A percentile compares a stretch with the other conserved stretches of the same genome.
Conservation (phyloP, 2,888 invertebrate genomes). For the Heliconius ethilla region DNA sequence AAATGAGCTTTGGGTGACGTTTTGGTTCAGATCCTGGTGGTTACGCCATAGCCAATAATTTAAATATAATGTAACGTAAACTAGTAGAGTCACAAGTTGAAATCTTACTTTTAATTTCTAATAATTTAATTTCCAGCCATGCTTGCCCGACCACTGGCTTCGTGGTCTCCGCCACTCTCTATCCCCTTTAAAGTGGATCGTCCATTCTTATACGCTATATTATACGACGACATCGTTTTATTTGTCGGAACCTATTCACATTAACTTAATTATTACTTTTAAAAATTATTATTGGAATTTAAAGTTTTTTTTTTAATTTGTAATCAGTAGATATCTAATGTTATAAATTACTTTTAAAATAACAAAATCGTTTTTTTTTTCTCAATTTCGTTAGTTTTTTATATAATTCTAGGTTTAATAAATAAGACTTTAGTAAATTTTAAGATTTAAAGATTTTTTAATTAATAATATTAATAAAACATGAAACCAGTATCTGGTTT, state of each 20-base stretch:
- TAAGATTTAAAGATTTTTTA: no score
- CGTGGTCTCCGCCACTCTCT: conserved; percentile 28
- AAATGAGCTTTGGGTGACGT: no score
- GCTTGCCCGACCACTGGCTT: not conserved
- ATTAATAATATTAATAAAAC: no score
- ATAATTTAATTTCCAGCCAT: conserved; percentile 7
- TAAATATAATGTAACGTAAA: not conserved
- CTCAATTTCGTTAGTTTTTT: not conserved
- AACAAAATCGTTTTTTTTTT: not conserved
- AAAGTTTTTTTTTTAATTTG: conserved; percentile 2
- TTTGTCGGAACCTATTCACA: conserved; percentile 44
- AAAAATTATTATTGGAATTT: not conserved
- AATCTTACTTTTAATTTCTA: not conserved
- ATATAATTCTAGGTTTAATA: not conserved
- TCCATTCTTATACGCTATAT: conserved; percentile 57
- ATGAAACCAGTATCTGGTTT: no score
- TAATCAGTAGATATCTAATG: not conserved
- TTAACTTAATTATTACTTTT: conserved; percentile 27
- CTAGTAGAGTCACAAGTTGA: not conserved
- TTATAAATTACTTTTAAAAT: not conserved
- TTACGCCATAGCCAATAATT: not conserved
- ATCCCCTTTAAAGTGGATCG: conserved; percentile 54
- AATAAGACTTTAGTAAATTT: no score
- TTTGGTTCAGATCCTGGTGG: no score
- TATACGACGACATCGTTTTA: conserved; percentile 42